Evolutionary conservation across 1,140 invertebrate genomes (phyloP), one percentile per base, ranked within the genome.

Genomic region (Drosophila sucinea): DNA sequence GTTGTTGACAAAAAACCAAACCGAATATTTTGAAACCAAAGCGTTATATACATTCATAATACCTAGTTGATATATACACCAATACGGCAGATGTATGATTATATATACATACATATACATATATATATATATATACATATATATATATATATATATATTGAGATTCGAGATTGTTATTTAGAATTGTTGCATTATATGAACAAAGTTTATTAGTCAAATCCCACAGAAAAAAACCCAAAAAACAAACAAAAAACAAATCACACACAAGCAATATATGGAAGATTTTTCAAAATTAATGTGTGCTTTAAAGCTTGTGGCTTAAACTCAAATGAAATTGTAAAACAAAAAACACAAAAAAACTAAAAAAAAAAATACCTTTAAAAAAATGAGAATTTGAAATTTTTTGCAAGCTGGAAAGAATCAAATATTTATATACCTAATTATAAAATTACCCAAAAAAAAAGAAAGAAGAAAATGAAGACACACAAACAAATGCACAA

Each of bases 251-350:
- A 63, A 38, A 51, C 41, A 71, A 35, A 57, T 11, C 32, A 62
- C 29, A 60, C 44, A 75, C 51, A 76, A 83, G 68, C 78, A 75
- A 79, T 67, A 78, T 47, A 23, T 38, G 58, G 47, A 60, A 57
- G 67, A 54, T 60, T 76, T 77, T 81, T 77, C 41, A 7, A 63
- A 62, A 70, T 80, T 73, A 60, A 87, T 71, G 76, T 87, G 83
- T 82, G 83, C 83, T 87, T 87, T 80, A 84, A 83, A 83, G 83
- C 83, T 87, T 87, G 83, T 87, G 83, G 83, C 83, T 87, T 87
- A 87, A 70, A 81, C 60, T 68, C 56, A 77, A 83, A 80, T 71
- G 60, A 77, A 65, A 72, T 67, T 73, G 70, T 87, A 75, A 71
- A 72, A 55, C 67, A 74, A 65, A 79, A 72, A 17, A 17, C 17